Conservation (phyloP, 2,888 invertebrate species). For the Sicus ferrugineus region DNA sequence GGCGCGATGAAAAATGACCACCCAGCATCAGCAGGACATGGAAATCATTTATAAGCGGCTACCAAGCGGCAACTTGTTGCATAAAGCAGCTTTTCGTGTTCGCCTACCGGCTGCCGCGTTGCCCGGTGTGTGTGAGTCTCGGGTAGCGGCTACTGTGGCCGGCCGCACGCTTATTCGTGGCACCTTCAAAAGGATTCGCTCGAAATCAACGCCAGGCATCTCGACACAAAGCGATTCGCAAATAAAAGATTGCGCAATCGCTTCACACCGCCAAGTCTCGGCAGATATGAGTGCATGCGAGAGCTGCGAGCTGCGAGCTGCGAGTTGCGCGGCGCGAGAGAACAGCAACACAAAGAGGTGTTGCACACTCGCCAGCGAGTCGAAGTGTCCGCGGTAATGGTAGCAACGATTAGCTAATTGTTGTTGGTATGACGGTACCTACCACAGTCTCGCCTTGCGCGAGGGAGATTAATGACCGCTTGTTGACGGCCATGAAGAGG, state of each 20-base stretch:
- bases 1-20: constrained; percentile 31
- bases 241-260: constrained; percentile 27
- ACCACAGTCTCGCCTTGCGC: no score
- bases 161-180: neutral
- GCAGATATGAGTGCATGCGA: constrained; percentile 2
- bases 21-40: constrained; percentile 29
- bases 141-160: constrained; percentile 19
- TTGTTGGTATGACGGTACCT: neutral
- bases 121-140: neutral
- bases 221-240: constrained; percentile 19
- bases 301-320: neutral
- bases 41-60: constrained; percentile 24
- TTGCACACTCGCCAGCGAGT: neutral
- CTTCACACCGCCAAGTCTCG: constrained; percentile 16
- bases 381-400: constrained; percentile 19
- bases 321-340: neutral
- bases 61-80: constrained; percentile 10
- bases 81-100: constrained; percentile 31
- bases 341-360: neutral
- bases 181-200: constrained; percentile 25
- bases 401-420: constrained; percentile 21
- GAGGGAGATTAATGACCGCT: constrained; percentile 45
- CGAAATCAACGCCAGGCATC: constrained; percentile 22
- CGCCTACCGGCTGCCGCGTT: neutral
- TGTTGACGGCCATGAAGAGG: constrained; percentile 33